These are phyloP conservation scores for Cerastoderma edule DNA, from an alignment of 2,888 invertebrate genomes.

Conservation along the genomic window DNA sequence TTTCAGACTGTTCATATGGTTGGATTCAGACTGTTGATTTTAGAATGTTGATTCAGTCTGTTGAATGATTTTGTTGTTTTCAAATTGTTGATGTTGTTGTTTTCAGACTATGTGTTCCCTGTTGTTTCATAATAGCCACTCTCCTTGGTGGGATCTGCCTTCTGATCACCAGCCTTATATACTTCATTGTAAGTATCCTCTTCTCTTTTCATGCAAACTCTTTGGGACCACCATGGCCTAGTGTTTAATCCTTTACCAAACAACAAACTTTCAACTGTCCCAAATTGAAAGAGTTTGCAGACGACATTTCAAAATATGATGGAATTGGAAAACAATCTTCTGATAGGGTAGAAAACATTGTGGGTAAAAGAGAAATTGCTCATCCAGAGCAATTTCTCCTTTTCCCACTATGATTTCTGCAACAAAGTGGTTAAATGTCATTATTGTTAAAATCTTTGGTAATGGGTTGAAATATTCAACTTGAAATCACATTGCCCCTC, in stretches of 20 bases:
- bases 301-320: neutral
- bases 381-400: neutral
- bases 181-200: conserved; percentile 74
- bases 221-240: too few relatives aligned
- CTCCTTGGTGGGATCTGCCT: conserved; percentile 75
- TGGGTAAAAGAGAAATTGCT: conserved; percentile 1
- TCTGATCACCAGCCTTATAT: conserved; percentile 74
- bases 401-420: neutral
- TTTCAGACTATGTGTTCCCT: conserved; percentile 76
- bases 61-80: too few relatives aligned
- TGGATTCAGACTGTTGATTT: neutral
- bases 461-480: neutral
- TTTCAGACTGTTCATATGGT: neutral
- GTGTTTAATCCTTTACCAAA: neutral
- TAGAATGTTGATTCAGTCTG: neutral
- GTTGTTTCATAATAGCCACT: conserved; percentile 78
- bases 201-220: too few relatives aligned
- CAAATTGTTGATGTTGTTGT: too few relatives aligned
- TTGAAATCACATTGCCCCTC: too few relatives aligned
- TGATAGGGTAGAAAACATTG: neutral
- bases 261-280: neutral
- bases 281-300: too few relatives aligned
- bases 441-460: neutral
- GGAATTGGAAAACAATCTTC: neutral
- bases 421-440: too few relatives aligned